phyloP scores from a whole-genome alignment of 2,888 invertebrate genomes.

The Rhagophthalmus giganteus region DNA sequence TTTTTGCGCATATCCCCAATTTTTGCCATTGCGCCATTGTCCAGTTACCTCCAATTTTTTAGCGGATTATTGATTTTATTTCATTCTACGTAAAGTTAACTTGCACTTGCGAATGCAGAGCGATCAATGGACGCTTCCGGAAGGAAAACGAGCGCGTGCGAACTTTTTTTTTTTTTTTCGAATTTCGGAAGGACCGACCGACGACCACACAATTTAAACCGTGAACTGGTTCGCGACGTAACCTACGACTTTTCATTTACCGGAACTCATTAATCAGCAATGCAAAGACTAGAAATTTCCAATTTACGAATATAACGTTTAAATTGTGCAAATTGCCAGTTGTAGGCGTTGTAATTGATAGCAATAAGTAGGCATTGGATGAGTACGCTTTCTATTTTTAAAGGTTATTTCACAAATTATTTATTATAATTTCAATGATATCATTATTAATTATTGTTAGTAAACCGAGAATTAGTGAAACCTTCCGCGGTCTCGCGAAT shows the following conservation, averaged over 20 bases:
- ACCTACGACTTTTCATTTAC: background rate
- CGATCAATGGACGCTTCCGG: conserved; percentile 17
- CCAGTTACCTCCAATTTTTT: conserved; percentile 55
- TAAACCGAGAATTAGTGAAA: conserved; percentile 2
- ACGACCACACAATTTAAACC: no score
- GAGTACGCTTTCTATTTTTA: conserved; percentile 47
- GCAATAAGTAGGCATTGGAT: conserved; percentile 28
- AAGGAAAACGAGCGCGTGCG: conserved; percentile 3
- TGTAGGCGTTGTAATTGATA: conserved; percentile 37
- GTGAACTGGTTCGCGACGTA: no score
- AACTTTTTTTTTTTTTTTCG: conserved; percentile 1
- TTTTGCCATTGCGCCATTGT: conserved; percentile 57
- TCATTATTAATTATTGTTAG: conserved; percentile 31
- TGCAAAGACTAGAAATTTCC: conserved; percentile 15
- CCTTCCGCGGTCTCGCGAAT: conserved; percentile 2
- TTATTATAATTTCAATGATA: conserved; percentile 33
- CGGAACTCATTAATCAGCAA: conserved; percentile 17
- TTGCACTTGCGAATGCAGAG: conserved; percentile 27
- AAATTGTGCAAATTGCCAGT: conserved; percentile 29
- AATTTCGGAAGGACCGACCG: no score
- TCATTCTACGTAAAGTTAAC: conserved; percentile 22
- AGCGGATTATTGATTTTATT: conserved; percentile 55
- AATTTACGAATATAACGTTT: conserved; percentile 24
- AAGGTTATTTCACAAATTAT: conserved; percentile 44
- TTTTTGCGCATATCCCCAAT: conserved; percentile 55